Evolutionary conservation across 2,797 vertebrate genomes (phyloP).

Genomic region (Falco berigora): DNA sequence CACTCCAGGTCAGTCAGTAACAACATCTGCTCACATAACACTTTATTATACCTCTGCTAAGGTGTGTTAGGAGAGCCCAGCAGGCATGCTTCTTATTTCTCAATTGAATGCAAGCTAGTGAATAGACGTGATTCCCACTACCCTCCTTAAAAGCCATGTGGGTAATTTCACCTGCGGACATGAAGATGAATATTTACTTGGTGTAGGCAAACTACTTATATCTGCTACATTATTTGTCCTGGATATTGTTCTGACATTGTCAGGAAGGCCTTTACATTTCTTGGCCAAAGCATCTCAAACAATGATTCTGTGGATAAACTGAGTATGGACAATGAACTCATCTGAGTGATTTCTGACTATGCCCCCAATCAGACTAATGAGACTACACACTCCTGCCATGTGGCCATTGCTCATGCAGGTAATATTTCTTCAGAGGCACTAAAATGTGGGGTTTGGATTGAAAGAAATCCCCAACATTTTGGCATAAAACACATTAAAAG

Average conservation of each 20-base stretch:
- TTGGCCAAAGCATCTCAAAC: neutral
- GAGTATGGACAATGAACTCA: neutral
- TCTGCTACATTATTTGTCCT: neutral
- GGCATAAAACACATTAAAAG: neutral
- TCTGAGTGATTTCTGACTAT: neutral
- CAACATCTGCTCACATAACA: neutral
- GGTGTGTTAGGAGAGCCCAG: neutral
- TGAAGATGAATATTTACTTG: neutral
- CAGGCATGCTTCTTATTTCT: conserved; percentile 25
- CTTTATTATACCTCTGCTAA: conserved; percentile 26
- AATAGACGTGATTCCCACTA: conserved; percentile 11
- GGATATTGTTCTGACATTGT: neutral
- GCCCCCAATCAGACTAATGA: neutral
- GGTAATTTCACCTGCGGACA: neutral
- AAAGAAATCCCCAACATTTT: neutral
- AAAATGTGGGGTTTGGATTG: neutral
- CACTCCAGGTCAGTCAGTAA: conserved; percentile 10
- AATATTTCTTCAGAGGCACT: neutral
- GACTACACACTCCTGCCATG: neutral
- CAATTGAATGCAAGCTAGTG: conserved; percentile 2
- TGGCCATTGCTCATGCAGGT: neutral
- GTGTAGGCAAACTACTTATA: neutral
- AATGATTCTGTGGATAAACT: neutral
- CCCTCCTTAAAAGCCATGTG: neutral
- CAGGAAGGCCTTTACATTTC: neutral